Conservation (phyloP, 2,888 invertebrate species). For the Zaprionus lineosus region DNA sequence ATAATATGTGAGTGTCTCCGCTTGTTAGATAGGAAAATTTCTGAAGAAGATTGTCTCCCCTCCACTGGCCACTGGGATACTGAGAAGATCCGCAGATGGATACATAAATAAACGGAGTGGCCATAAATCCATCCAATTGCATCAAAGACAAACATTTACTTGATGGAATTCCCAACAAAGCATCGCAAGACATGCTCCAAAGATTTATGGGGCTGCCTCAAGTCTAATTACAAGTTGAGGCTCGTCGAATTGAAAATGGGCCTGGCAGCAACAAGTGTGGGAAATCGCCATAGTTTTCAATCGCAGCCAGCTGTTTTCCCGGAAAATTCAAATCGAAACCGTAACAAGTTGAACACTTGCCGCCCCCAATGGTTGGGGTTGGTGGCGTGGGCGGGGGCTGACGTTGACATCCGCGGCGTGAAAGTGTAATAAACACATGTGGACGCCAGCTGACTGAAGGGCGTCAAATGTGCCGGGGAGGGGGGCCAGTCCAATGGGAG, state of each 20-base stretch:
- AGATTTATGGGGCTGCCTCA: constrained; percentile 62
- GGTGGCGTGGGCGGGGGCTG: constrained; percentile 1
- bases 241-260: constrained; percentile 65
- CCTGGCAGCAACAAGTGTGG: constrained; percentile 66
- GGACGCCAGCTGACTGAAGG: constrained; percentile 33
- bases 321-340: constrained; percentile 48
- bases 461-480: neutral
- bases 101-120: constrained; percentile 49
- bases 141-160: constrained; percentile 58
- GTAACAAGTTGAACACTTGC: constrained; percentile 26
- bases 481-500: too few relatives aligned
- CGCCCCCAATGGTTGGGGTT: constrained; percentile 13
- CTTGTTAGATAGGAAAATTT: neutral
- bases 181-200: constrained; percentile 41
- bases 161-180: constrained; percentile 48
- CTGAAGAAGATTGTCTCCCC: neutral
- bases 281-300: constrained; percentile 48
- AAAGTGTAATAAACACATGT: constrained; percentile 61
- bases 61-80: constrained; percentile 23
- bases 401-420: constrained; percentile 56
- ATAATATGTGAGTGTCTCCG: constrained; percentile 26
- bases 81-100: too few relatives aligned
- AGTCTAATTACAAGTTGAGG: constrained; percentile 73
- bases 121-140: constrained; percentile 68
- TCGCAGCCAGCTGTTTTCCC: constrained; percentile 62